A percentile compares a stretch with the other conserved stretches of the same genome.
Conservation (phyloP, 1,140 invertebrate genomes). For the Sweltsa coloradensis region DNA sequence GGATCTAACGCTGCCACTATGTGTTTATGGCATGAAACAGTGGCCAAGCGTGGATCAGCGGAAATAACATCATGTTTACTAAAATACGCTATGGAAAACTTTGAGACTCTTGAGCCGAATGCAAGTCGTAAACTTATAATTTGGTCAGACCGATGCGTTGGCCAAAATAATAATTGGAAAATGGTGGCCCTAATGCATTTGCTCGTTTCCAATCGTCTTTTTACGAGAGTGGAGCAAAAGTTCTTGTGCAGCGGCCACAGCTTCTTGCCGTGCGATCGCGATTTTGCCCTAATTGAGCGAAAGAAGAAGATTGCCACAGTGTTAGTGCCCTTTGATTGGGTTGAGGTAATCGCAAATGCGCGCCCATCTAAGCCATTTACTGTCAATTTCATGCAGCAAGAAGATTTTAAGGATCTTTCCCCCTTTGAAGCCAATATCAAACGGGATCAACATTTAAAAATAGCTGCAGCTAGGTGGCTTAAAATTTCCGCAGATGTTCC, state of each 20-base stretch:
- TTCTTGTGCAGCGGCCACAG: constrained; percentile 15
- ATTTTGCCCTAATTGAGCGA: constrained; percentile 16
- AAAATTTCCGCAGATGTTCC: background rate
- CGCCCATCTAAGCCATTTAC: constrained; percentile 1
- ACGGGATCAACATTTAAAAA: constrained; percentile 3
- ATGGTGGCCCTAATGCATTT: constrained; percentile 4
- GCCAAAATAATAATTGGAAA: constrained; percentile 19
- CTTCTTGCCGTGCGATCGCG: constrained; percentile 16
- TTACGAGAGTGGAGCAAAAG: constrained; percentile 14
- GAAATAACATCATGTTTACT: constrained; percentile 16
- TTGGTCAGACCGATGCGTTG: constrained; percentile 17
- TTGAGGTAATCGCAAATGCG: background rate
- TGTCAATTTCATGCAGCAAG: constrained; percentile 2
- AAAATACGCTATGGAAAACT: constrained; percentile 13
- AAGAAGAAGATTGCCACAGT: constrained; percentile 9
- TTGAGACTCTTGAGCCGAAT: background rate
- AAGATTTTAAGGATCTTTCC: constrained; percentile 8
- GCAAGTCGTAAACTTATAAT: constrained; percentile 15
- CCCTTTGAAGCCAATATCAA: background rate
- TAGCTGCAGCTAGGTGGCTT: constrained; percentile 3
- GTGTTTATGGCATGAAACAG: constrained; percentile 16
- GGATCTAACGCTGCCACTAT: constrained; percentile 3
- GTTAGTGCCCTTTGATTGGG: constrained; percentile 8
- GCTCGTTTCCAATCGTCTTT: constrained; percentile 10
- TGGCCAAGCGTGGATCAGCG: constrained; percentile 12